Evolutionary conservation across 2,797 vertebrate species (phyloP).

Genomic region (Myioborus melanocephalus): DNA sequence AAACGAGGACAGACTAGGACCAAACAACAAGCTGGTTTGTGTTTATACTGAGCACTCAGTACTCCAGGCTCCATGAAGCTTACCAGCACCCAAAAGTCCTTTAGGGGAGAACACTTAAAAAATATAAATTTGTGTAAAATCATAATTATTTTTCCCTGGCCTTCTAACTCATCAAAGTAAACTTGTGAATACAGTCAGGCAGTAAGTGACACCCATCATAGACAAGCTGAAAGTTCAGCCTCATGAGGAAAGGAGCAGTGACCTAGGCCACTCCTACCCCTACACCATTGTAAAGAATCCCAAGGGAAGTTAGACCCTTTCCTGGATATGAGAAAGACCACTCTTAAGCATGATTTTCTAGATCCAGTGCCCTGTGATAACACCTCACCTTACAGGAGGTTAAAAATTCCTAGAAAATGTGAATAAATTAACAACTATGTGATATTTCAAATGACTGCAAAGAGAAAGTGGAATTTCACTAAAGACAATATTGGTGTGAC

Average conservation of each 20-base stretch:
- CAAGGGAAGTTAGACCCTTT: neutral
- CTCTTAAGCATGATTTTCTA: neutral
- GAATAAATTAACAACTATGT: neutral
- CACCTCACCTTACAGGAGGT: accelerated
- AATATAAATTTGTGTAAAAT: neutral
- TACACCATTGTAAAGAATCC: neutral
- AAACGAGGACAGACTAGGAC: neutral
- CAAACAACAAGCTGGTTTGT: neutral
- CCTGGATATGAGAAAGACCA: neutral
- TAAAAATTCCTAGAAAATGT: neutral
- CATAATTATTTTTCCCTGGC: neutral
- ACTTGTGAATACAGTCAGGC: neutral
- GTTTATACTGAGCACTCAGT: neutral
- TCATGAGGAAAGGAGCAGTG: neutral
- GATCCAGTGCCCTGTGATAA: neutral
- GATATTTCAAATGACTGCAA: neutral
- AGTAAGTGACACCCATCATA: neutral
- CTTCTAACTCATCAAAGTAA: neutral
- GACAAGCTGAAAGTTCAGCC: neutral
- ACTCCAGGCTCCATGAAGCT: neutral
- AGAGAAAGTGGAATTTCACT: neutral
- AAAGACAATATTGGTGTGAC: neutral
- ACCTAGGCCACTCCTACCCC: neutral
- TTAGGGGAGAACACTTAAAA: neutral
- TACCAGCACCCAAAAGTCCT: neutral